Evolutionary conservation across 2,113 vertebrate genomes (phyloP), one percentile per base, ranked within the genome.

Genomic region (Myotis lucifugus): DNA sequence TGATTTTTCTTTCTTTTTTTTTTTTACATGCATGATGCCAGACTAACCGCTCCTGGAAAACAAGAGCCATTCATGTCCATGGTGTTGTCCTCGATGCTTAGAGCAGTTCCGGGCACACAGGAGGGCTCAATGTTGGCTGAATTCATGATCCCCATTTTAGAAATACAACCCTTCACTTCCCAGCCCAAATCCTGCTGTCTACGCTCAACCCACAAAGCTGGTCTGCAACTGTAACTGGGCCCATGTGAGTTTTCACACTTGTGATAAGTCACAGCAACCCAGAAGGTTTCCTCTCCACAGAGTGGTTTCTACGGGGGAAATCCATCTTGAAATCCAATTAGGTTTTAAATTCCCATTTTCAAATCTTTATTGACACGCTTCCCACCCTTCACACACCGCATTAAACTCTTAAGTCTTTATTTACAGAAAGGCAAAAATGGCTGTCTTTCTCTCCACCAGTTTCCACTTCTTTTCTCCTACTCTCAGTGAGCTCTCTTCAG

Each of bases 301-400:
- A 81, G 32, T 18, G 42, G 52, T 40, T 86, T 82, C 37, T 40
- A 66, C 12, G 12, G 8, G 42, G 50, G 56, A 86, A 74, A 74
- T 74, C 42, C 42, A 76, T 32, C 8, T 7, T 69, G 46, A 91
- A 93, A 77, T 70, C 54, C 67, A 76, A 78, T n/a, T 46, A 79
- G 14, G 6, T 61, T 79, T 83, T 64, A 67, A 81, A 91, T 46
- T 88, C 46, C 8, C 25, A 85, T 93, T 90, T 88, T 37, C 59
- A 76, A 86, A 88, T 77, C 77, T 85, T 92, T 64, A 59, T n/a
- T 85, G 56, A 56, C 29, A 92, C 64, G 23, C 42, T 76, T 87
- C 67, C 52, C 29, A 64, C 11, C 21, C 34, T 86, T 79, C 54
- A 64, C 37, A 79, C 11, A 52, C 9, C 29, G 25, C 46, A 61